Conservation (phyloP, 2,888 invertebrate genomes). For the Synanthedon myopaeformis region DNA sequence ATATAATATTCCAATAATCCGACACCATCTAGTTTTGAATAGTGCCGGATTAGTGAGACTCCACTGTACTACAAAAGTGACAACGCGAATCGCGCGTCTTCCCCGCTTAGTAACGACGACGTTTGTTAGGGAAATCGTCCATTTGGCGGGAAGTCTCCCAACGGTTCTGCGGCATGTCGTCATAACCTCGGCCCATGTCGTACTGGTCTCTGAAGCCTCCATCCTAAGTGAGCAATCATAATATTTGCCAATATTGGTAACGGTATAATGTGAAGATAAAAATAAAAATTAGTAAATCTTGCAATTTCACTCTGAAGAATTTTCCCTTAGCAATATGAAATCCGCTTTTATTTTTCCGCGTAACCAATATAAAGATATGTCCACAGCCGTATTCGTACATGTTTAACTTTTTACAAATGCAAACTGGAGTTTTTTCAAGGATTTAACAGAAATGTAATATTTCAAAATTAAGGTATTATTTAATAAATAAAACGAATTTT, state of each 20-base stretch:
- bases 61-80: not conserved
- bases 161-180: constrained; percentile 65
- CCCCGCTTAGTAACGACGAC: constrained; percentile 72
- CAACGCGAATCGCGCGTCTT: not conserved
- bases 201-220: constrained; percentile 68
- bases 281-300: too few species aligned
- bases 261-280: not conserved
- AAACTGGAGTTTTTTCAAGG: too few species aligned
- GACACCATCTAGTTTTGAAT: not conserved
- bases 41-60: not conserved
- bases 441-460: too few species aligned
- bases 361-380: too few species aligned
- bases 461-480: too few species aligned
- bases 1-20: too few species aligned
- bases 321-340: too few species aligned
- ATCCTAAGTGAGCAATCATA: constrained; percentile 67
- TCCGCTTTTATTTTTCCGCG: too few species aligned
- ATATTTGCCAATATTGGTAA: constrained; percentile 52
- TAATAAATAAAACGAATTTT: too few species aligned
- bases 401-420: too few species aligned
- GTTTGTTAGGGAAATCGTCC: constrained; percentile 76
- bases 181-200: constrained; percentile 61
- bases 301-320: too few species aligned
- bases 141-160: constrained; percentile 68
- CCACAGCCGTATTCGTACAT: too few species aligned